These are phyloP conservation scores for Platysternon megacephalum DNA, from an alignment of 2,113 vertebrate species.

Conservation along the genomic window DNA sequence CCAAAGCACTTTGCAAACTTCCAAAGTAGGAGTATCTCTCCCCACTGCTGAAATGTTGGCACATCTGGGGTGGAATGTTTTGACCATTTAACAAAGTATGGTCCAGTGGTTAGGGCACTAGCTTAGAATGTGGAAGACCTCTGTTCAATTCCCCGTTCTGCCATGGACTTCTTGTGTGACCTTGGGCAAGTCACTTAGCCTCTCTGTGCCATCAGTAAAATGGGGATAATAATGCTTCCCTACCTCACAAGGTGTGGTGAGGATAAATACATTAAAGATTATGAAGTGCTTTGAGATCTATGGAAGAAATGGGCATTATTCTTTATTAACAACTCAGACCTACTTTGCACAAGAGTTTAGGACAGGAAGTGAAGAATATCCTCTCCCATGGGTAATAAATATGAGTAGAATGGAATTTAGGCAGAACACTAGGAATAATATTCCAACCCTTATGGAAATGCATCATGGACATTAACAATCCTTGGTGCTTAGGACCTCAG, in stretches of 20 bases:
- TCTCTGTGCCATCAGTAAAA: not conserved
- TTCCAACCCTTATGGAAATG: not conserved
- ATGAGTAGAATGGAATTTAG: not conserved
- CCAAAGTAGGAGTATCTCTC: fast-evolving
- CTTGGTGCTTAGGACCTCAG: not conserved
- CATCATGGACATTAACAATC: not conserved
- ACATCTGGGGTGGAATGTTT: fast-evolving
- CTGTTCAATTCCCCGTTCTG: not conserved
- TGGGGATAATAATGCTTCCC: not conserved
- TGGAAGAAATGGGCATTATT: not conserved
- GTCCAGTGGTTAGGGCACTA: too few species aligned
- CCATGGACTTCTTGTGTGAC: not conserved
- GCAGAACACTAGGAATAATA: not conserved
- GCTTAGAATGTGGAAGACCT: not conserved
- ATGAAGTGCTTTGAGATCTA: not conserved
- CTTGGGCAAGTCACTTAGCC: not conserved
- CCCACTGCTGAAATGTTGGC: fast-evolving
- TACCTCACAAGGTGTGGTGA: not conserved
- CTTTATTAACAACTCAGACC: not conserved
- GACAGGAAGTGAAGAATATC: not conserved
- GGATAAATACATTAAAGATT: not conserved
- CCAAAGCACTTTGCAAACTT: fast-evolving
- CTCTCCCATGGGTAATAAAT: not conserved
- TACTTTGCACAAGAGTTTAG: not conserved
- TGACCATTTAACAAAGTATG: not conserved